phyloP scores from a whole-genome alignment of 2,797 vertebrate species.

The Mus caroli region DNA sequence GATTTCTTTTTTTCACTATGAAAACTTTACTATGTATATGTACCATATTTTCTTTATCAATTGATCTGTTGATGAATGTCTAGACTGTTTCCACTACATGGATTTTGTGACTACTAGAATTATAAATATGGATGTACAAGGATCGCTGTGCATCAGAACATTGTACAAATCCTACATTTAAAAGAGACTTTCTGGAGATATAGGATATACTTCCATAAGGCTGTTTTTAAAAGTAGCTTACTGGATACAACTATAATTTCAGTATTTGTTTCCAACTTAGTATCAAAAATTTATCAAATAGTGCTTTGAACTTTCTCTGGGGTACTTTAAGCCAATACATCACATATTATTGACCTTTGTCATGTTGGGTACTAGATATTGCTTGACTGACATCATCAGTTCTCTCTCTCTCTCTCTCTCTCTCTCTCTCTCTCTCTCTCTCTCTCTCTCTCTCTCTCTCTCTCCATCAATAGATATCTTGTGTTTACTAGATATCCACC shows the following conservation, averaged over 20 bases:
- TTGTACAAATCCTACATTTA: neutral
- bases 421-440: neutral
- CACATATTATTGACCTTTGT: neutral
- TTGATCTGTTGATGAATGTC: neutral
- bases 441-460: neutral
- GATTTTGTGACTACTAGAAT: neutral
- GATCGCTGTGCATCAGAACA: neutral
- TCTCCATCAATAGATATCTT: neutral
- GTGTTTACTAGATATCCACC: neutral
- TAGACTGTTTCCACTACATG: neutral
- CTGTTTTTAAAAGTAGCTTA: neutral
- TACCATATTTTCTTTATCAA: neutral
- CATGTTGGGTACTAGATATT: neutral
- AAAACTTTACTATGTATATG: neutral
- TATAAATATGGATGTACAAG: neutral
- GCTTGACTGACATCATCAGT: neutral
- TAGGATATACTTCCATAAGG: neutral
- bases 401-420: neutral
- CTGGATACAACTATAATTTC: neutral
- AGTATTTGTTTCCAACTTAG: neutral
- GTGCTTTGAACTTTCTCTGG: neutral
- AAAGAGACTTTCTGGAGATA: neutral
- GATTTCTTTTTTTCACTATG: neutral
- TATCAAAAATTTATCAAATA: neutral
- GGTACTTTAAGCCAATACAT: neutral